A percentile compares a stretch with the other conserved stretches of the same genome.
Evolutionary conservation across 2,113 vertebrate species (phyloP).

Genomic region (Rhipidura dahli): DNA sequence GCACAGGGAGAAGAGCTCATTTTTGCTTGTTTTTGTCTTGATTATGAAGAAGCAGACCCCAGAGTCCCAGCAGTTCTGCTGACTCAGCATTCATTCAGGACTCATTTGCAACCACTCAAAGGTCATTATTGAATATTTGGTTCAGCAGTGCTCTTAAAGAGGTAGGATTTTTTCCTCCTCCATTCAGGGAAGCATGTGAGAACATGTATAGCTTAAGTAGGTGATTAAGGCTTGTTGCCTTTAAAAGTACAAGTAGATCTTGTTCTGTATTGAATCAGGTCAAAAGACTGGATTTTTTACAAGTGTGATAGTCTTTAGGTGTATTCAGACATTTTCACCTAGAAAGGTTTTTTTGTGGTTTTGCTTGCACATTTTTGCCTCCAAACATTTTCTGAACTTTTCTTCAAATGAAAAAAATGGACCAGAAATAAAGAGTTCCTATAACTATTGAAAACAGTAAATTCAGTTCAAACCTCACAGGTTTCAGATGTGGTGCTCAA

Average conservation of each 20-base stretch:
- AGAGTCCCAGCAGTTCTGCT: not conserved
- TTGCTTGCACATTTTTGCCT: not conserved
- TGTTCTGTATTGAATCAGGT: not conserved
- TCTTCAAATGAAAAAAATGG: not conserved
- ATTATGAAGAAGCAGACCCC: not conserved
- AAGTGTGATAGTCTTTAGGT: not conserved
- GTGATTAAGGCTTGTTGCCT: not conserved
- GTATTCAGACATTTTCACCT: not conserved
- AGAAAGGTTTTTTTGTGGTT: not conserved
- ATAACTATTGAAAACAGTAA: not conserved
- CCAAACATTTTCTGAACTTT: not conserved
- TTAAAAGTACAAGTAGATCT: not conserved
- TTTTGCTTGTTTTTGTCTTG: not conserved
- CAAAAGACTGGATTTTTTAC: not conserved
- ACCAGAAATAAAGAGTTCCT: not conserved
- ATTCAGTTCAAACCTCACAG: not conserved
- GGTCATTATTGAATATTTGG: not conserved
- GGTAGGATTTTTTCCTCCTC: not conserved
- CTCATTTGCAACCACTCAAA: not conserved
- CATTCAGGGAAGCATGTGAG: not conserved
- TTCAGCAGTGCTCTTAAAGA: not conserved
- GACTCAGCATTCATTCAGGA: not conserved
- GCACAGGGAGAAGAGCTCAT: fast-evolving
- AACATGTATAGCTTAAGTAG: not conserved
- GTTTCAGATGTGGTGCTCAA: not conserved